These are phyloP conservation scores for Rhadina sibilatrix DNA, from an alignment of 2,113 vertebrate species.

Conservation along the genomic window DNA sequence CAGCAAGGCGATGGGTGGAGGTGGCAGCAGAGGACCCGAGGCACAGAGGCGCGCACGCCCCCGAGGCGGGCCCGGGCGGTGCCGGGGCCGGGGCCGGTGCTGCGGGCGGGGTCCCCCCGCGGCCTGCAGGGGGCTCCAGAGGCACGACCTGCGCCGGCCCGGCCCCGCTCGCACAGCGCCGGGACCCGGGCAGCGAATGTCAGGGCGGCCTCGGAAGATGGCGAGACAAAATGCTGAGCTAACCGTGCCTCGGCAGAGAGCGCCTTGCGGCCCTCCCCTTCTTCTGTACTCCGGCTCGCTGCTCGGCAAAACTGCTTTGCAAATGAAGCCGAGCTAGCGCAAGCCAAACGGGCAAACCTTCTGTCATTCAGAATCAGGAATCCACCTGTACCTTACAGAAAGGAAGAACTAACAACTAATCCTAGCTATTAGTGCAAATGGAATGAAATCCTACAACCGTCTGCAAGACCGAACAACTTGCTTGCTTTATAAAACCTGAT, in stretches of 20 bases:
- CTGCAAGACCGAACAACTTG: constrained; percentile 29
- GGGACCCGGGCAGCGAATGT: rapidly evolving
- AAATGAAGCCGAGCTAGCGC: constrained; percentile 65
- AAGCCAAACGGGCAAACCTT: constrained; percentile 65
- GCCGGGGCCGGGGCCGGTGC: too few species aligned
- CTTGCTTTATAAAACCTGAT: neutral
- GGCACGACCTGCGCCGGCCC: constrained; percentile 52
- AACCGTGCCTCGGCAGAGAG: neutral
- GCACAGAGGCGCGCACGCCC: too few species aligned
- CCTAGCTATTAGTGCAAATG: constrained; percentile 55
- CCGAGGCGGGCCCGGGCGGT: too few species aligned
- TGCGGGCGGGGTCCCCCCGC: neutral
- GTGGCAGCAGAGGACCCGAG: too few species aligned
- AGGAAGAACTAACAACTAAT: constrained; percentile 38
- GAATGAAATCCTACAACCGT: constrained; percentile 55
- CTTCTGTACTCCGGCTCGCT: neutral
- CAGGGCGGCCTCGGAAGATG: neutral
- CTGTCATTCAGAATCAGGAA: constrained; percentile 62
- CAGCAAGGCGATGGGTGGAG: too few species aligned
- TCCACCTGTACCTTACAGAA: constrained; percentile 36
- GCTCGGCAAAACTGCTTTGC: constrained; percentile 37
- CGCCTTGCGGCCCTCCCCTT: neutral
- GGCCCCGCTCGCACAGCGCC: neutral
- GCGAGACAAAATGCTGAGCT: neutral
- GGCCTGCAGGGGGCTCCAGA: constrained; percentile 80